These are phyloP conservation scores for Holacanthus passer DNA, from an alignment of 2,113 vertebrate species.

Conservation along the genomic window DNA sequence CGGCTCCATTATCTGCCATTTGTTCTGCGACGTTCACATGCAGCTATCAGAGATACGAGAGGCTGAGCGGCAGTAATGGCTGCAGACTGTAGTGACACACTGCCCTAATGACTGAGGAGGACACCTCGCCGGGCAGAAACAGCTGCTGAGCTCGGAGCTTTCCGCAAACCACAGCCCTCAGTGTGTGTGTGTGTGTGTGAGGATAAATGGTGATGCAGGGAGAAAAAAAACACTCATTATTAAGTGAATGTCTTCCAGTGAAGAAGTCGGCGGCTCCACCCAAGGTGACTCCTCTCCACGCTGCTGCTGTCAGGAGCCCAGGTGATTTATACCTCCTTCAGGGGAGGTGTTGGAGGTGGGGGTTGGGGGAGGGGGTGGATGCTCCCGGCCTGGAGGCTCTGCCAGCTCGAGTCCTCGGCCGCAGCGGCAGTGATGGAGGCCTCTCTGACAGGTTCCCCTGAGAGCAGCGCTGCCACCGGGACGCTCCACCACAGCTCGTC, in stretches of 20 bases:
- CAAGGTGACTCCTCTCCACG: slow-evolving; percentile 72
- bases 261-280: slow-evolving; percentile 48
- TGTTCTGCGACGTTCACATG: neutral
- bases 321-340: slow-evolving; percentile 69
- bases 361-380: neutral
- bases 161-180: neutral
- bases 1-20: slow-evolving; percentile 41
- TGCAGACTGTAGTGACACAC: slow-evolving; percentile 23
- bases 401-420: slow-evolving; percentile 38
- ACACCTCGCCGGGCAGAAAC: slow-evolving; percentile 27
- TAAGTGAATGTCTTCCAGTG: slow-evolving; percentile 39
- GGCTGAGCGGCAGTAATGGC: slow-evolving; percentile 40
- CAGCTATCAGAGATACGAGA: neutral
- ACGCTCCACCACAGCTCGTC: slow-evolving; percentile 40
- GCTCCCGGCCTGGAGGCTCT: slow-evolving; percentile 45
- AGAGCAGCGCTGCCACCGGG: slow-evolving; percentile 53
- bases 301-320: slow-evolving; percentile 63
- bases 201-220: slow-evolving; percentile 41
- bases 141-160: slow-evolving; percentile 28
- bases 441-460: slow-evolving; percentile 53
- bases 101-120: slow-evolving; percentile 45
- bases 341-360: slow-evolving; percentile 32
- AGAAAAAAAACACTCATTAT: slow-evolving; percentile 43
- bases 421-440: slow-evolving; percentile 51
- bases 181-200: slow-evolving; percentile 10